Conservation (phyloP, 2,113 vertebrate species). For the Illadopsis cleaveri region DNA sequence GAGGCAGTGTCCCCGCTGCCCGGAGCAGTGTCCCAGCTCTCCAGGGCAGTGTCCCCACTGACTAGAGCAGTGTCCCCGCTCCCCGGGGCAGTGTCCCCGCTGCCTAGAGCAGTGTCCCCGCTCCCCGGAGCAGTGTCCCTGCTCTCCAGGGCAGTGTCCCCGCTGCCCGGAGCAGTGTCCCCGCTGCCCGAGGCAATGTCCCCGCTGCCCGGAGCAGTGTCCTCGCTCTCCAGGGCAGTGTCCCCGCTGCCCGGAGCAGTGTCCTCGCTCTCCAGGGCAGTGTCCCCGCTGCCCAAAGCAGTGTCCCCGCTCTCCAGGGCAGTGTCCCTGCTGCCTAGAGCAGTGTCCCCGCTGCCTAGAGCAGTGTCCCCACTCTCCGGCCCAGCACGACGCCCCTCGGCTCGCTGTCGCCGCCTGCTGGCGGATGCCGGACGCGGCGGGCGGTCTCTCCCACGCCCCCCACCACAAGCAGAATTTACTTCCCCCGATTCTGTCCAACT, state of each 20-base stretch:
- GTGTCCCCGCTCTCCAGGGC: too few species aligned
- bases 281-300: too few species aligned
- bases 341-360: background rate
- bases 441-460: background rate
- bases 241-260: background rate
- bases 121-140: background rate
- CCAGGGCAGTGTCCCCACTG: background rate
- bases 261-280: background rate
- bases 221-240: background rate
- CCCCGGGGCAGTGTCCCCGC: background rate
- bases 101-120: too few species aligned
- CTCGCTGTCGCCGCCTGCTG: background rate
- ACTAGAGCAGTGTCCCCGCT: background rate
- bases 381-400: background rate
- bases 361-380: background rate
- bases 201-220: background rate
- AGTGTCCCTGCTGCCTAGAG: background rate
- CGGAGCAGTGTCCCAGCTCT: background rate
- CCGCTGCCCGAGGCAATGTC: background rate
- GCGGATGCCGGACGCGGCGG: background rate
- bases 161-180: too few species aligned
- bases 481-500: background rate
- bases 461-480: background rate
- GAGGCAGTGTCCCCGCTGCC: background rate
- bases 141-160: background rate